These are phyloP conservation scores for Anas platyrhynchos DNA, from an alignment of 2,113 vertebrate genomes.

Conservation along the genomic window DNA sequence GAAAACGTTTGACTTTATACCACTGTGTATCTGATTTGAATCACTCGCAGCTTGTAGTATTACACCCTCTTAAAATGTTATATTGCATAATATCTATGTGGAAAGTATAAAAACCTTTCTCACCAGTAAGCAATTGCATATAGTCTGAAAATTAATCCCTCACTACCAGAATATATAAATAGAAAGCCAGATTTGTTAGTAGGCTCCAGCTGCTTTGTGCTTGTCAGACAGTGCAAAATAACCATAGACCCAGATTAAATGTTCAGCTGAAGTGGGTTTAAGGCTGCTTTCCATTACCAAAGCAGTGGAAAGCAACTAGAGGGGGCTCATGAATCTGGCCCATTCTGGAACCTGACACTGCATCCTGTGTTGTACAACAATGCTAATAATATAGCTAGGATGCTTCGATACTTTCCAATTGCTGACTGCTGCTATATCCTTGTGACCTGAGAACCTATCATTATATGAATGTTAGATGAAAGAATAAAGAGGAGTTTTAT, in stretches of 20 bases:
- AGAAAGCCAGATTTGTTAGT: slow-evolving; percentile 45
- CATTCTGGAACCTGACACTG: neutral
- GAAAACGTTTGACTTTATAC: slow-evolving; percentile 65
- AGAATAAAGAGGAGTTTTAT: neutral
- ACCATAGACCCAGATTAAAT: slow-evolving; percentile 1
- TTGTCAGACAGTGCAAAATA: slow-evolving; percentile 26
- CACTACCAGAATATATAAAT: slow-evolving; percentile 57
- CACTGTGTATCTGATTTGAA: slow-evolving; percentile 66
- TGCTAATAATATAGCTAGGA: neutral
- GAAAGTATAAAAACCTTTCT: slow-evolving; percentile 66
- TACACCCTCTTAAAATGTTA: slow-evolving; percentile 69
- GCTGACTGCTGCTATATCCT: neutral
- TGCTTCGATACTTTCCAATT: neutral
- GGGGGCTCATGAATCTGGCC: neutral
- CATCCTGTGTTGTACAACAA: neutral
- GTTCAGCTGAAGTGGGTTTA: slow-evolving; percentile 28
- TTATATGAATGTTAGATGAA: neutral
- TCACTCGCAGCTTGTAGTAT: slow-evolving; percentile 53
- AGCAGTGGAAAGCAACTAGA: slow-evolving; percentile 33
- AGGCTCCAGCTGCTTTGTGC: slow-evolving; percentile 54
- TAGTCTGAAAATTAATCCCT: slow-evolving; percentile 62
- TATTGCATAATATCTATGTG: slow-evolving; percentile 57
- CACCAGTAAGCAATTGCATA: slow-evolving; percentile 63
- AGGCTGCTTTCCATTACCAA: slow-evolving; percentile 8
- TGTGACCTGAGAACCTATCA: neutral